A percentile compares a stretch with the other conserved stretches of the same genome.
Evolutionary conservation across 2,797 vertebrate genomes (phyloP).

Genomic region (Betta splendens): DNA sequence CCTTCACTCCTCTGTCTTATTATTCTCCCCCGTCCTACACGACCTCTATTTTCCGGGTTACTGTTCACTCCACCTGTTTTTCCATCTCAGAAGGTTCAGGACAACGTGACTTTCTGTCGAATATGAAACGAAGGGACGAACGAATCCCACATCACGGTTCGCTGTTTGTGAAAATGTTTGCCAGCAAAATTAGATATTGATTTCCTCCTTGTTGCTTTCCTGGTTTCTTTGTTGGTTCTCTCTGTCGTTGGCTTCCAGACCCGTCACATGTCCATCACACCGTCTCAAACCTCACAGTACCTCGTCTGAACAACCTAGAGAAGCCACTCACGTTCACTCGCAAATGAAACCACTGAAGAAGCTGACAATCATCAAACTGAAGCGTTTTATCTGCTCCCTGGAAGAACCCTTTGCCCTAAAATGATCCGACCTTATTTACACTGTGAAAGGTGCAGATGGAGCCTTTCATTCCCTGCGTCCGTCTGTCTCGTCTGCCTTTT

Average conservation of each 20-base stretch:
- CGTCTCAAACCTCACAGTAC: no score
- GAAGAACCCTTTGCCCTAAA: background rate
- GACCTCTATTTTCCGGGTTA: no score
- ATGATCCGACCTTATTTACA: conserved; percentile 9
- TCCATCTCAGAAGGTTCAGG: conserved; percentile 12
- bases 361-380: conserved; percentile 6
- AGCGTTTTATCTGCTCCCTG: background rate
- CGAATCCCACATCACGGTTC: conserved; percentile 11
- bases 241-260: no score
- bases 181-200: conserved; percentile 67
- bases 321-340: no score
- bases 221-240: conserved; percentile 14
- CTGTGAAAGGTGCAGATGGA: background rate
- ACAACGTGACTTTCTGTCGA: background rate
- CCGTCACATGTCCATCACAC: no score
- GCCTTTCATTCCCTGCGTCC: background rate
- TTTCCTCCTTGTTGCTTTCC: conserved; percentile 43
- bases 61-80: no score
- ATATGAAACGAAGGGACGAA: conserved; percentile 11
- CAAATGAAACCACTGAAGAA: no score
- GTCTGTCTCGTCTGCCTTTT: background rate
- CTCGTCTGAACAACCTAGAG: no score
- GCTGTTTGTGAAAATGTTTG: conserved; percentile 43
- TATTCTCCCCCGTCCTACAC: no score
- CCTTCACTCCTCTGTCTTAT: no score